Percentiles rank a stretch among this genome's conserved stretches.
phyloP scores from a whole-genome alignment of 2,888 invertebrate species.

The Acanthosepion pharaonis region DNA sequence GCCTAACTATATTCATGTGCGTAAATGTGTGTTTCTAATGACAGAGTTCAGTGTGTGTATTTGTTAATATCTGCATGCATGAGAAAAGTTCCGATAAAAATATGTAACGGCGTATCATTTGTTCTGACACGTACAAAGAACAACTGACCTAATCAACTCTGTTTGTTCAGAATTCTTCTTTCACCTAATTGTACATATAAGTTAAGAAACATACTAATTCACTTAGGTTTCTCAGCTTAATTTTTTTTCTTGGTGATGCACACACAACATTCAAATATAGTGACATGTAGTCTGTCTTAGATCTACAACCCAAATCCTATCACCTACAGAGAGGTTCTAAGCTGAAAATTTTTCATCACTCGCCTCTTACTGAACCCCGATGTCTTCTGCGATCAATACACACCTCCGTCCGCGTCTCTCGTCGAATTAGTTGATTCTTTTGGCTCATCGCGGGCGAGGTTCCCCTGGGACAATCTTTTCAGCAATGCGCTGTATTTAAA shows the following conservation, averaged over 20 bases:
- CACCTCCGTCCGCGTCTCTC: background rate
- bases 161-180: background rate
- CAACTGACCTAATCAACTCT: background rate
- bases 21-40: too few relatives aligned
- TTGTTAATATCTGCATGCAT: too few relatives aligned
- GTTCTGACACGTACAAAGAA: background rate
- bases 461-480: conserved; percentile 2
- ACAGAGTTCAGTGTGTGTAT: too few relatives aligned
- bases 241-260: too few relatives aligned
- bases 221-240: too few relatives aligned
- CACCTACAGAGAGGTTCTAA: background rate
- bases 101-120: too few relatives aligned
- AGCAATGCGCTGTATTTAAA: background rate
- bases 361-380: background rate
- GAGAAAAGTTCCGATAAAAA: too few relatives aligned
- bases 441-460: background rate
- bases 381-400: background rate
- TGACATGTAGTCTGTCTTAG: background rate
- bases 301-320: background rate
- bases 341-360: background rate
- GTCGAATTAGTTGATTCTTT: background rate
- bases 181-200: background rate
- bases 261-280: background rate
- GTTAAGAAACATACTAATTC: background rate
- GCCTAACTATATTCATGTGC: background rate